Percentiles rank a stretch among this genome's conserved stretches.
Evolutionary conservation across 2,113 vertebrate species (phyloP).

Genomic region (Misgurnus anguillicaudatus): DNA sequence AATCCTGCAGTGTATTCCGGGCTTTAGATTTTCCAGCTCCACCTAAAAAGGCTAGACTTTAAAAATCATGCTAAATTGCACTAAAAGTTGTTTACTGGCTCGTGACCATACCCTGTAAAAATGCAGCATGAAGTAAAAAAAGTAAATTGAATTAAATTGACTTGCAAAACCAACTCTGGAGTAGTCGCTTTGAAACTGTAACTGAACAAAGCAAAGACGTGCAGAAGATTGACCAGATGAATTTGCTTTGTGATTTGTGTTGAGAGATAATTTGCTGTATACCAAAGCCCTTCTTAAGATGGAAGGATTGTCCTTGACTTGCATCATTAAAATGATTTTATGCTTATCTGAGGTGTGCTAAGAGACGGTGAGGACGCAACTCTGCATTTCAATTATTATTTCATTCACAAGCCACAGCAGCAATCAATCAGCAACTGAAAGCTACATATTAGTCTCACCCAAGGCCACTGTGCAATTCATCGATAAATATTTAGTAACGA

Average conservation of each 20-base stretch:
- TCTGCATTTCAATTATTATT: neutral
- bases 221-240: neutral
- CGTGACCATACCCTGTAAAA: too few relatives aligned
- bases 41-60: too few relatives aligned
- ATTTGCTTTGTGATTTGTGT: too few relatives aligned
- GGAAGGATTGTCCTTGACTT: constrained; percentile 6
- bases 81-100: too few relatives aligned
- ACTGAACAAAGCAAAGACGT: neutral
- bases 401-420: neutral
- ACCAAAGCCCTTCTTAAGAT: neutral
- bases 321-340: constrained; percentile 24
- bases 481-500: constrained; percentile 10
- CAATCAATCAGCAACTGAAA: neutral
- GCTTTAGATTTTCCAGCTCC: too few relatives aligned
- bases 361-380: neutral
- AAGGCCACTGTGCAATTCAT: neutral
- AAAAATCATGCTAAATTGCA: too few relatives aligned
- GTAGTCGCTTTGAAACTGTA: neutral
- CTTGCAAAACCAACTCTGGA: neutral
- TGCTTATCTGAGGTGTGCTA: neutral
- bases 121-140: too few relatives aligned
- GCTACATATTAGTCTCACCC: neutral
- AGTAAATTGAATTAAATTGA: too few relatives aligned
- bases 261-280: too few relatives aligned
- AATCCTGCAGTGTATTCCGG: too few relatives aligned